phyloP scores from a whole-genome alignment of 2,888 invertebrate species.

The Steinernema carpocapsae region DNA sequence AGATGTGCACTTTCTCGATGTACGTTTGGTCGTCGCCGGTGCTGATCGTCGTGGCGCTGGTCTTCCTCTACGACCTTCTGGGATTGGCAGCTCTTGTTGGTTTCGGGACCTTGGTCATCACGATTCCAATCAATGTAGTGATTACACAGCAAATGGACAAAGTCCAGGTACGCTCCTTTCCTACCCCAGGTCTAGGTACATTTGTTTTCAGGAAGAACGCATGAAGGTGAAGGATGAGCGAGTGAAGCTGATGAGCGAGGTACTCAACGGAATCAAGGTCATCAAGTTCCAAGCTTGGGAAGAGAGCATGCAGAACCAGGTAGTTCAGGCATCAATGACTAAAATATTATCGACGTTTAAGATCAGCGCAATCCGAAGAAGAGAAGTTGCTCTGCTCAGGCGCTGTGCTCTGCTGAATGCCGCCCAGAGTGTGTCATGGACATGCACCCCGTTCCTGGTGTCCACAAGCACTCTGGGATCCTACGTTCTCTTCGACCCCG shows the following conservation, averaged over 20 bases:
- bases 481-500: conserved; percentile 75
- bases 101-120: conserved; percentile 88
- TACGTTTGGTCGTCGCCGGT: conserved; percentile 69
- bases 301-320: conserved; percentile 59
- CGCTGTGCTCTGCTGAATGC: conserved; percentile 67
- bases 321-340: background rate
- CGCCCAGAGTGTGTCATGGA: conserved; percentile 68
- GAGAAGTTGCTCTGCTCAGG: conserved; percentile 68
- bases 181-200: background rate
- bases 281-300: conserved; percentile 74
- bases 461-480: conserved; percentile 77
- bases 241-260: conserved; percentile 90
- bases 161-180: conserved; percentile 55
- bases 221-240: conserved; percentile 93
- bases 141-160: conserved; percentile 64
- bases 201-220: conserved; percentile 75
- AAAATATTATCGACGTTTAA: conserved; percentile 48
- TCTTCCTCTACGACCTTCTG: conserved; percentile 71
- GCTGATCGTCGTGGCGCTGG: conserved; percentile 63
- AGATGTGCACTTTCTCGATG: conserved; percentile 62
- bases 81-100: conserved; percentile 87
- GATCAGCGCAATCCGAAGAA: conserved; percentile 69
- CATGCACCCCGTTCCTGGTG: conserved; percentile 58
- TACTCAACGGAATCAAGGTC: conserved; percentile 85
- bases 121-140: conserved; percentile 74